Percentiles rank a stretch among this genome's conserved stretches.
These are phyloP conservation scores for Sebastes flavidus DNA, from an alignment of 2,797 vertebrate species.

Conservation along the genomic window DNA sequence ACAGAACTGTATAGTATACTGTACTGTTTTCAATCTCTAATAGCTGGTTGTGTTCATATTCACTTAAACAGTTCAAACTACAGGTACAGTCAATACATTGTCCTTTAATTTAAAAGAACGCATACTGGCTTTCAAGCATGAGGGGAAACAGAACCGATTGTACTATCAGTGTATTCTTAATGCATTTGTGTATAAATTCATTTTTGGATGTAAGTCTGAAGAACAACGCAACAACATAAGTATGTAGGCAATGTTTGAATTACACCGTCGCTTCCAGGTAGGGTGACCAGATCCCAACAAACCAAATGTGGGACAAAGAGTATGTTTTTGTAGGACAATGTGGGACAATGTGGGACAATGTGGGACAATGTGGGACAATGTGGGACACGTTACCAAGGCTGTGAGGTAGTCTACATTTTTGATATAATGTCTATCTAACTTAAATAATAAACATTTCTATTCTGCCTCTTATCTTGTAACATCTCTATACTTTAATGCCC, in stretches of 20 bases:
- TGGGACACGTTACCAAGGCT: too few relatives aligned
- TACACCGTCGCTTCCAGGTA: background rate
- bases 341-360: too few relatives aligned
- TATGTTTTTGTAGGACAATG: too few relatives aligned
- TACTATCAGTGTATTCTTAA: background rate
- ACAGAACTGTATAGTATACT: too few relatives aligned
- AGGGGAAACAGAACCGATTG: background rate
- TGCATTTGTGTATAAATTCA: background rate
- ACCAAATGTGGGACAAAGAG: background rate
- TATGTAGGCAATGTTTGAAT: background rate
- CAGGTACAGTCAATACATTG: background rate
- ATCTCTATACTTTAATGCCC: too few relatives aligned
- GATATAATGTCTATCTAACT: too few relatives aligned
- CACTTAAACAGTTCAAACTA: background rate
- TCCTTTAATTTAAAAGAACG: background rate
- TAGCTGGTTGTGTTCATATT: background rate
- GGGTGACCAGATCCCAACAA: background rate
- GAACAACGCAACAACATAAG: background rate
- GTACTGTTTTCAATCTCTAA: too few relatives aligned
- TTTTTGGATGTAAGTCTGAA: background rate
- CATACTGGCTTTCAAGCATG: background rate
- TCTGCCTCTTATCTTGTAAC: too few relatives aligned
- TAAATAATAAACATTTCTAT: too few relatives aligned
- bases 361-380: too few relatives aligned
- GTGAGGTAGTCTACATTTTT: too few relatives aligned